Base-by-base conservation (phyloP, 2,797 vertebrate species). In the Bovichtus variegatus region DNA sequence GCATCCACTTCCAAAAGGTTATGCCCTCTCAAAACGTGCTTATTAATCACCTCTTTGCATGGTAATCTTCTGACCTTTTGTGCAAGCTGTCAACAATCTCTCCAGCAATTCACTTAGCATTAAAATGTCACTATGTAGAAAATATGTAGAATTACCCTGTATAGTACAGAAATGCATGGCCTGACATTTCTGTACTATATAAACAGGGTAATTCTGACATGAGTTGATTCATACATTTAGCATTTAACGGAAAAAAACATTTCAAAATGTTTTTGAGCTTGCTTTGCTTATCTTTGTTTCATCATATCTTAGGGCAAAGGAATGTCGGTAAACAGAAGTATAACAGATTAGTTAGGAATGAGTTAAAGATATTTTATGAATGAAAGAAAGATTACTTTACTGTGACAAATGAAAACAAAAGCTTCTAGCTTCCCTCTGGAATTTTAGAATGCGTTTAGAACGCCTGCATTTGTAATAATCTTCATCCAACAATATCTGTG, bases 31-130 rank as follows among this genome's bases (percentile, higher is more conserved):
- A 21, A 19, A 46, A 7, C 2, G 2, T 6, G 50, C 11, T 60
- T 31, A 82, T 79, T 81, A 71, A 77, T 62, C 54, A 58, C 8
- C 9, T 34, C 31, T 34, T 34, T 31, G 59, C 67, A 18, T 63
- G 54, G 62, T 78, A 70, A 76, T 75, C 60, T 49, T 23, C 25
- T 67, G 79, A 74, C 61, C 74, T 68, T 68, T 67, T 1, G 2
- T 23, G 41, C 25, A 54, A 67, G 53, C 65, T 70, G 57, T 23
- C n/a, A 55, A 67, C 43, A 46, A 57, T 34, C 44, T 50, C 46
- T n/a, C 23, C 47, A 25, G 23, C 38, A 54, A 21, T 71, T 83
- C 36, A 67, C 25, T 54, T 51, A 27, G 41, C 29, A 13, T 8
- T 62, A 18, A 74, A 81, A 81, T 54, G 63, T 41, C 43, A 53